Evolutionary conservation across 2,888 invertebrate genomes (phyloP).

Genomic region (Pharmacophagus antenor): DNA sequence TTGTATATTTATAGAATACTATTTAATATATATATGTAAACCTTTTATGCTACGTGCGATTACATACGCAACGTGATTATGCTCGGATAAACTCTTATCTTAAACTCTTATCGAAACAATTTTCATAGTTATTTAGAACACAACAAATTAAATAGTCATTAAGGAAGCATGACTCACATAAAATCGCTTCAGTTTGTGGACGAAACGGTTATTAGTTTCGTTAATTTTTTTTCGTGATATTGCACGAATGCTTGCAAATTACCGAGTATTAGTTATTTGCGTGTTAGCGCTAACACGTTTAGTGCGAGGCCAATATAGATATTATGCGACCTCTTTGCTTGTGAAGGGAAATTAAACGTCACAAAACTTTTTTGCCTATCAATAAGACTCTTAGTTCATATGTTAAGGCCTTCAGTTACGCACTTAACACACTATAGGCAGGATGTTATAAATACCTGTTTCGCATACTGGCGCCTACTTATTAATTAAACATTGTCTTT

Average conservation of each 20-base stretch:
- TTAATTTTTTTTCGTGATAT: constrained; percentile 38
- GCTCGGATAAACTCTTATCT: constrained; percentile 37
- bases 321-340: constrained; percentile 71
- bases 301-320: constrained; percentile 73
- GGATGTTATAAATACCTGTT: background rate
- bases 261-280: constrained; percentile 61
- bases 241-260: constrained; percentile 54
- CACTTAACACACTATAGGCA: background rate
- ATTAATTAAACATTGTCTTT: too few relatives aligned
- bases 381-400: constrained; percentile 42
- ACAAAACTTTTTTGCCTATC: constrained; percentile 52
- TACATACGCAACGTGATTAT: constrained; percentile 40
- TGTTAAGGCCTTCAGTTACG: constrained; percentile 33
- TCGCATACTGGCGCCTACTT: too few relatives aligned
- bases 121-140: constrained; percentile 47
- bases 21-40: constrained; percentile 19
- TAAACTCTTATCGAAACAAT: constrained; percentile 38
- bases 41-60: constrained; percentile 13
- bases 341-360: constrained; percentile 45
- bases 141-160: constrained; percentile 38
- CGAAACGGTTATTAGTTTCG: constrained; percentile 13
- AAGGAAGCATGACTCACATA: constrained; percentile 41
- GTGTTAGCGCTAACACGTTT: constrained; percentile 70
- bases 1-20: constrained; percentile 56
- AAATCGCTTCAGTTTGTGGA: constrained; percentile 21